Evolutionary conservation across 1,140 invertebrate genomes (phyloP), one percentile per base, ranked within the genome.

Genomic region (Phocides pigmalion): DNA sequence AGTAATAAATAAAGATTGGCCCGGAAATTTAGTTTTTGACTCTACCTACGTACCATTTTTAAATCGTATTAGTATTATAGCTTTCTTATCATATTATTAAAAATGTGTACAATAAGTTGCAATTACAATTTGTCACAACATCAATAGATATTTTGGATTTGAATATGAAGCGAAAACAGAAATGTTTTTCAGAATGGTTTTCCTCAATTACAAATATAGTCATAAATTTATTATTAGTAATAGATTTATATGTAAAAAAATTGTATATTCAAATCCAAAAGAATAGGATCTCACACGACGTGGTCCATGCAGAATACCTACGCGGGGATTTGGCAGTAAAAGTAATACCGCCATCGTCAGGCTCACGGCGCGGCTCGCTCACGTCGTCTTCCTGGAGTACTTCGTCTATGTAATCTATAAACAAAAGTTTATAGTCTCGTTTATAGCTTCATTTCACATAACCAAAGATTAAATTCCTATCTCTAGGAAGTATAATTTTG

Each of bases 311-410:
- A 83, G 66, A 88, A 91, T 90, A 95, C 94, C 95, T 95, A 97
- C 96, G 95, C 81, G 95, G 95, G 81, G 95, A 95, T 92, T 96
- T 95, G 42, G 95, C 96, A 68, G 95, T 97, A 84, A 97, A 97
- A 68, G 95, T 97, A 70, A 97, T 96, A 73, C 96, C 96, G 79
- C 95, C 96, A 81, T 97, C 96, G 72, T 97, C 96, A 59, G 96
- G 95, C 37, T 91, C 84, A 47, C 84, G 87, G 63, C 94, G 93
- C 9, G 92, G 93, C 53, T 93, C 93, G 42, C 87, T 90, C 19
- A 94, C 93, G 72, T 95, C 94, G 64, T 94, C 93, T 89, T 96
- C 95, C 82, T 96, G 95, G 59, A 97, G 92, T 42, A 96, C 95
- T 82, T 95, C 95, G 79, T 96, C 95, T 85, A 96, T 96, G 91